Evolutionary conservation across 2,888 invertebrate species (phyloP), one percentile per base, ranked within the genome.

Genomic region (Amitus sp.): DNA sequence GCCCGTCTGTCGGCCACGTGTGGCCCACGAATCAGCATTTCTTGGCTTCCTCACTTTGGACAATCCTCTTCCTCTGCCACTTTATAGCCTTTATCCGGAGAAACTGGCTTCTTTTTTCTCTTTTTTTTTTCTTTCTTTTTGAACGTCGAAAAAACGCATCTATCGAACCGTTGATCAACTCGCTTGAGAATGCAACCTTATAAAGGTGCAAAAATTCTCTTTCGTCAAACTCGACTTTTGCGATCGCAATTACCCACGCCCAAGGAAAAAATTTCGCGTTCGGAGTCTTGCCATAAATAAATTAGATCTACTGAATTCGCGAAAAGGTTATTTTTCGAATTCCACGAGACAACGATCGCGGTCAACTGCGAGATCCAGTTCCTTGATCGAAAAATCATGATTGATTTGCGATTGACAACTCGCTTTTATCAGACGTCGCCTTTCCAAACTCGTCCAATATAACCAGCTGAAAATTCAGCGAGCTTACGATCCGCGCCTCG

Each of bases 1-100:
- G 50, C 30, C 56, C 69, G 75, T 72, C 72, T 75, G 78, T 69
- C 65, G 65, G 68, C 74, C 77, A 78, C 77, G 78, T 74, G 78
- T 74, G 74, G 69, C 69, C 72, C 71, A 67, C 67, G 43, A 47
- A 34, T 57, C 50, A 45, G 18, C 57, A 46, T 27, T 37, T 37
- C 37, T 37, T 18, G 47, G 34, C 47, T 47, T 47, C 47, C 34
- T 34, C 47, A 17, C 47, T 47, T 34, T 10, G 15, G 17, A 12
- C 9, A 34, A 23, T 23, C 47, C 27, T 12, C 28, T 15, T n/a
- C 30, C n/a, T 37, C 37, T 37, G 13, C 47, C 42, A 42, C 19
- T 20, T 42, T 18, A 42, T 42, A 42, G 18, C 42, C 20, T 42
- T 42, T 20, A 42, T 42, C 42, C 20, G 42, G 20, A 19, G 20